Conservation (phyloP, 2,797 vertebrate genomes). For the Rhynchotus rufescens region DNA sequence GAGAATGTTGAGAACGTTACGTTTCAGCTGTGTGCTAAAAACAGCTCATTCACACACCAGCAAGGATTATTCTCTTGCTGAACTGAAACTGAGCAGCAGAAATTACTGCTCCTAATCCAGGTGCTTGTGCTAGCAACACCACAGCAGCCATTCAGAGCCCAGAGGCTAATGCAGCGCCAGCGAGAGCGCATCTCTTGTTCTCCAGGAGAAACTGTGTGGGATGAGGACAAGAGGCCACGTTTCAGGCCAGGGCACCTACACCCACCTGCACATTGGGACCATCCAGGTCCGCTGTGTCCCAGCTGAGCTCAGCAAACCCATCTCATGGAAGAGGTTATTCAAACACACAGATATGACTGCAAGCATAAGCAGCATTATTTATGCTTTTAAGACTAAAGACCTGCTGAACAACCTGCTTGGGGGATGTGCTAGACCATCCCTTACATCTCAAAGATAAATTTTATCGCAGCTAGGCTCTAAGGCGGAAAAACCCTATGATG, state of each 20-base stretch:
- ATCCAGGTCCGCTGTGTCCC: neutral
- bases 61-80: neutral
- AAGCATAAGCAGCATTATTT: neutral
- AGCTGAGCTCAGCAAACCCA: neutral
- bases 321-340: neutral
- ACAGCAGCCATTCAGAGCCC: neutral
- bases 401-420: neutral
- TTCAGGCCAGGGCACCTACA: neutral
- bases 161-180: neutral
- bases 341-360: neutral
- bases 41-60: neutral
- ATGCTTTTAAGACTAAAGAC: neutral
- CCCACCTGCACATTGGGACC: no score
- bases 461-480: neutral
- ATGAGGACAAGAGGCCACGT: neutral
- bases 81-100: neutral
- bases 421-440: neutral
- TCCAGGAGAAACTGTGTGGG: neutral
- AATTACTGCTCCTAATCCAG: neutral
- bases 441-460: neutral
- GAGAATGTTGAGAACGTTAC: slow-evolving; percentile 1
- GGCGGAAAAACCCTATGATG: neutral
- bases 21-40: neutral
- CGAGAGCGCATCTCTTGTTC: neutral
- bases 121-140: neutral